These are phyloP conservation scores for Drosophila rhopaloa DNA, from an alignment of 1,140 invertebrate species.

Conservation along the genomic window DNA sequence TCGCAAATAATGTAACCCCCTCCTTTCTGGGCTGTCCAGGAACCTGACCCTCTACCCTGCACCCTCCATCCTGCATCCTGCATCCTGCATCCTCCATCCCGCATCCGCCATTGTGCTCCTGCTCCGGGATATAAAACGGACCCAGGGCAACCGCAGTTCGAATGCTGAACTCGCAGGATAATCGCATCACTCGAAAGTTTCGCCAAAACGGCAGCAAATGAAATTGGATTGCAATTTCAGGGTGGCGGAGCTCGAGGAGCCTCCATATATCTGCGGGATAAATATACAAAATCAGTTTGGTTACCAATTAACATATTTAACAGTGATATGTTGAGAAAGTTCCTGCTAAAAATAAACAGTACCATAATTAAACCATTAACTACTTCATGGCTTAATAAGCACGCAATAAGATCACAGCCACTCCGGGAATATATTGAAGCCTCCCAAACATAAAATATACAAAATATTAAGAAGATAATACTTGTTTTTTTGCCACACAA, in stretches of 20 bases:
- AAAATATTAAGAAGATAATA: too few species aligned
- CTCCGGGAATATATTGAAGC: too few species aligned
- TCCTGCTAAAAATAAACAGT: background rate
- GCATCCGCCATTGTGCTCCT: background rate
- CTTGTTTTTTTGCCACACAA: too few species aligned
- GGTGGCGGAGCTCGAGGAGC: background rate
- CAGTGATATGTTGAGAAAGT: background rate
- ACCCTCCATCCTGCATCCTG: too few species aligned
- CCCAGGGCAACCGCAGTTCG: slow-evolving; percentile 33
- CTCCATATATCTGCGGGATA: background rate
- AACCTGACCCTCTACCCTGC: background rate
- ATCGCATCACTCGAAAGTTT: slow-evolving; percentile 62
- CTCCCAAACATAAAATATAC: too few species aligned
- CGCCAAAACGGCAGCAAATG: slow-evolving; percentile 33
- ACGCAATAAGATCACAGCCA: too few species aligned
- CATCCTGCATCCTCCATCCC: background rate
- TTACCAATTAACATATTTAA: background rate
- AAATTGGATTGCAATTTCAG: slow-evolving; percentile 42
- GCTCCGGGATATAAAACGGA: background rate
- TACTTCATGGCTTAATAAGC: too few species aligned
- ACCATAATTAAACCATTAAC: too few species aligned
- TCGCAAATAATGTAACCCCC: slow-evolving; percentile 24
- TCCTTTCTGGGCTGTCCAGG: background rate
- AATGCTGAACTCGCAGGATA: slow-evolving; percentile 50
- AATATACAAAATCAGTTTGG: slow-evolving; percentile 2